phyloP scores from a whole-genome alignment of 2,797 vertebrate species.

The Epinephelus coioides region DNA sequence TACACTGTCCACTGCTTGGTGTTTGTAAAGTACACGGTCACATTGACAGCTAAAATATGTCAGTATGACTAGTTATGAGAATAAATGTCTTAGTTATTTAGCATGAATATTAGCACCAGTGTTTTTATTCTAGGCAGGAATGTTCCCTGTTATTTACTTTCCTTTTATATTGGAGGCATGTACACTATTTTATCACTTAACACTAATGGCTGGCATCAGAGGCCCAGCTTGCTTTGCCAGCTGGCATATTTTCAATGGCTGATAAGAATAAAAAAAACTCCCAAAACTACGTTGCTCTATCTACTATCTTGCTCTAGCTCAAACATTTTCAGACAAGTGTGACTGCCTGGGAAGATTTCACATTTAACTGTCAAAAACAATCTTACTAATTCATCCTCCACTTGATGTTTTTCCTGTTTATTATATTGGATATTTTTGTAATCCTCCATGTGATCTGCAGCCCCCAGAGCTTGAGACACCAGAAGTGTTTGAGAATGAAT shows the following conservation, averaged over 20 bases:
- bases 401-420: background rate
- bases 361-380: background rate
- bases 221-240: background rate
- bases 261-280: background rate
- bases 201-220: constrained; percentile 2
- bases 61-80: background rate
- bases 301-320: background rate
- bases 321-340: constrained; percentile 7
- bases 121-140: background rate
- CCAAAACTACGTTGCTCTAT: background rate
- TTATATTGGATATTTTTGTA: background rate
- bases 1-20: background rate
- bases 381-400: background rate
- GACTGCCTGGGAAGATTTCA: constrained; percentile 13
- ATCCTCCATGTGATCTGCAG: constrained; percentile 71
- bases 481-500: constrained; percentile 75
- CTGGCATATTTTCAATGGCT: background rate
- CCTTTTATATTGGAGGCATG: background rate
- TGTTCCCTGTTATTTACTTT: background rate
- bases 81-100: background rate
- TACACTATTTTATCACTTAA: background rate
- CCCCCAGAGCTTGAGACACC: constrained; percentile 71
- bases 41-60: background rate
- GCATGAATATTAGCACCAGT: background rate
- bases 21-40: background rate